phyloP scores from a whole-genome alignment of 2,113 vertebrate species.

The Oncorhynchus tshawytscha region DNA sequence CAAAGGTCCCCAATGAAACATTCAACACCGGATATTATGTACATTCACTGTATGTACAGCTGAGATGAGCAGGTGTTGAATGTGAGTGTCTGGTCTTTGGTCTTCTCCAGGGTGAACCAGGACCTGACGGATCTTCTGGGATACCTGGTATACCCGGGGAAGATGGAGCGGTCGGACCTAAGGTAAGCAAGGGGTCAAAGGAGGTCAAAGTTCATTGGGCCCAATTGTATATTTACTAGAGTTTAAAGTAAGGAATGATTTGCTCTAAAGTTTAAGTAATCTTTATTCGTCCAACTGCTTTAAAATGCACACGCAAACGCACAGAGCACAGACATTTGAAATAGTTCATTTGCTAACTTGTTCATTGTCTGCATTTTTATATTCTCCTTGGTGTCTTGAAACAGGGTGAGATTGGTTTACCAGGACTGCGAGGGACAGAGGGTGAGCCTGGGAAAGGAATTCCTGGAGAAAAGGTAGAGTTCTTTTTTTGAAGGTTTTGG shows the following conservation, averaged over 20 bases:
- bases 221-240: background rate
- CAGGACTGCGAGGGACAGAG: slow-evolving; percentile 61
- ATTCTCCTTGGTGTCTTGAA: background rate
- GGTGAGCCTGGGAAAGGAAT: slow-evolving; percentile 65
- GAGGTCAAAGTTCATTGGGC: background rate
- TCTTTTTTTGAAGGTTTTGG: background rate
- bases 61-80: background rate
- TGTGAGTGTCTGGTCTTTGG: background rate
- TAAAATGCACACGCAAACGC: background rate
- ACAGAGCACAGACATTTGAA: background rate
- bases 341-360: background rate
- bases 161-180: slow-evolving; percentile 68
- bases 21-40: background rate
- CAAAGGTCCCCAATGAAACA: background rate
- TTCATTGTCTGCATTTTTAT: background rate
- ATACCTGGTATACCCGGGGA: slow-evolving; percentile 76
- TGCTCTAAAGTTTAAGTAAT: too few relatives aligned
- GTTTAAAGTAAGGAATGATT: too few relatives aligned
- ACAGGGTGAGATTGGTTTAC: slow-evolving; percentile 69
- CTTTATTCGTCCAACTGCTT: too few relatives aligned
- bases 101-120: slow-evolving; percentile 64
- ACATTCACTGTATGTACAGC: background rate
- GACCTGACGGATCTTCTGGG: slow-evolving; percentile 61
- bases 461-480: slow-evolving; percentile 72
- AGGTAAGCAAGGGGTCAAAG: slow-evolving; percentile 53